Conservation (phyloP, 2,113 vertebrate genomes). For the Ageneiosus marmoratus region DNA sequence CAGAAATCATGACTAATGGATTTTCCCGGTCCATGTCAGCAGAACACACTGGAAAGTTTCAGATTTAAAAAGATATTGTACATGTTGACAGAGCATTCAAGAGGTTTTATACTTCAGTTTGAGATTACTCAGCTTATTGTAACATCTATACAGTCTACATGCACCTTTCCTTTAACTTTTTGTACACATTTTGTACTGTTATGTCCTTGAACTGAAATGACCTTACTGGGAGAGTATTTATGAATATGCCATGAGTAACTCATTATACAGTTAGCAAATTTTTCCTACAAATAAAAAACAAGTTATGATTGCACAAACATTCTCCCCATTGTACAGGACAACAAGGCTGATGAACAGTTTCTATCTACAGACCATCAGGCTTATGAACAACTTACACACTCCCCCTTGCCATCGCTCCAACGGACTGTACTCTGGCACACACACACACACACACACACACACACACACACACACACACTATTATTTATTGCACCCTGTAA, state of each 20-base stretch:
- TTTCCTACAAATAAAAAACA: too few relatives aligned
- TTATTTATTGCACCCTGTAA: too few relatives aligned
- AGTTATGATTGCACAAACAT: neutral
- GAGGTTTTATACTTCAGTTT: neutral
- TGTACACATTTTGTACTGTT: neutral
- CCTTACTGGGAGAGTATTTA: neutral
- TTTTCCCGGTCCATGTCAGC: slow-evolving; percentile 64
- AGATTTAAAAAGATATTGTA: slow-evolving; percentile 38
- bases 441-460: too few relatives aligned
- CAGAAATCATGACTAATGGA: slow-evolving; percentile 69
- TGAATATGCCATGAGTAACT: neutral
- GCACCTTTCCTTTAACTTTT: too few relatives aligned
- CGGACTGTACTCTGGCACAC: too few relatives aligned
- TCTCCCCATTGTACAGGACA: neutral
- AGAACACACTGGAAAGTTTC: slow-evolving; percentile 66
- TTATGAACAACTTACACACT: too few relatives aligned
- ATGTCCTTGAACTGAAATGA: neutral
- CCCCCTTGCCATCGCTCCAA: too few relatives aligned
- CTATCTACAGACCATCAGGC: too few relatives aligned
- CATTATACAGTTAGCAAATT: too few relatives aligned
- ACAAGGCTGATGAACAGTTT: too few relatives aligned
- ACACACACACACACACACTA: too few relatives aligned
- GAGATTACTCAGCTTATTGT: neutral
- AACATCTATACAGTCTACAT: neutral
- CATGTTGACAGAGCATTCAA: neutral